Evolutionary conservation across 2,797 vertebrate genomes (phyloP).

Genomic region (Vultur gryphus): DNA sequence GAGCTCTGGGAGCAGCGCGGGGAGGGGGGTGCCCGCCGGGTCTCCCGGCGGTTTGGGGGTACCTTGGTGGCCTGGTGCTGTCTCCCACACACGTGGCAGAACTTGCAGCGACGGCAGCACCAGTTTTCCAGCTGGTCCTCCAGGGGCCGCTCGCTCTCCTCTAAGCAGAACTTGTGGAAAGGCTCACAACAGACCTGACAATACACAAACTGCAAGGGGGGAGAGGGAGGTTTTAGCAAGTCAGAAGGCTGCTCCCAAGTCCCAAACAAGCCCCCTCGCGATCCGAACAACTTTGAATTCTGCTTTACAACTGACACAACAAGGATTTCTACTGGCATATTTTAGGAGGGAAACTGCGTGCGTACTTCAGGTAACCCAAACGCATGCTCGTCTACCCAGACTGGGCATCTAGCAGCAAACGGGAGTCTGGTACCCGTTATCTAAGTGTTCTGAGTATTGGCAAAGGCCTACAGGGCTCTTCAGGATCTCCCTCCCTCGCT

Average conservation of each 20-base stretch:
- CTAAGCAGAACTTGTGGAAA: conserved; percentile 98
- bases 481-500: not conserved
- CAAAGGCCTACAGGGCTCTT: not conserved
- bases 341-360: not conserved
- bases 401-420: not conserved
- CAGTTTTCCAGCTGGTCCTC: conserved; percentile 98
- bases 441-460: not conserved
- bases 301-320: not conserved
- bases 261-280: not conserved
- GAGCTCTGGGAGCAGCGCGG: not conserved
- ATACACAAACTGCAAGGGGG: conserved; percentile 89
- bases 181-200: conserved; percentile 99
- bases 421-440: not conserved
- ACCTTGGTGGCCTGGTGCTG: conserved; percentile 90
- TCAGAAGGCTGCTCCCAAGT: not conserved
- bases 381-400: rapidly evolving
- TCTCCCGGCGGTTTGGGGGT: not conserved
- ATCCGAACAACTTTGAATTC: not conserved
- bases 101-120: conserved; percentile 97
- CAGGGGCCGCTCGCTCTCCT: conserved; percentile 93
- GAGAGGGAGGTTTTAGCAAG: conserved; percentile 38
- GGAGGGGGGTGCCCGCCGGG: not conserved
- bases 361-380: not conserved
- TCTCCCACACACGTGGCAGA: conserved; percentile 95
- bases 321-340: not conserved